Base-by-base conservation (phyloP, 2,888 invertebrate species). In the Microctonus aethiopoides region DNA sequence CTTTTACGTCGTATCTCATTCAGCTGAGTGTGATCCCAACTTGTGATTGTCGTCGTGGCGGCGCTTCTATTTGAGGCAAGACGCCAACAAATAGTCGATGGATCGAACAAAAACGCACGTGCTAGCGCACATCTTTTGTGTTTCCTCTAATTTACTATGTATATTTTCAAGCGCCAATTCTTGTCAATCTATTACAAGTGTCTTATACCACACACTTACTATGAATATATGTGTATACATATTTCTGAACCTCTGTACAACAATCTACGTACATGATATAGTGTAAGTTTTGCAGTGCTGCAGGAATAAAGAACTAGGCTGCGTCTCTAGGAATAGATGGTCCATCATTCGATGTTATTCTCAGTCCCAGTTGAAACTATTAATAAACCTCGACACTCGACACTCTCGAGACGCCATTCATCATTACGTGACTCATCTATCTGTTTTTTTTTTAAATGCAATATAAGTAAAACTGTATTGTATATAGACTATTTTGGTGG, bases 281-380 rank as follows among this genome's bases (percentile, higher is more conserved):
- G 20, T 20, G 34, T 32, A 32, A 6, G 59, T 20, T 46, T 46
- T 46, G 46, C 46, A 46, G 24, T 24, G 24, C 60, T 22, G 60
- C n/a, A 22, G 61, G 60, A 61, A 61, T 61, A 61, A 61, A 61
- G 60, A 61, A 61, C 60, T 61, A 41, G 60, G 60, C 60, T 61
- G 39, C 39, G 7, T 22, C 60, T 61, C 60, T 61, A 61, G 60
- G 60, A 61, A 61, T 61, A 61, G 60, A 61, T 61, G 60, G 39
- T 61, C 60, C 60, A 61, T 61, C 60, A 61, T 24, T 36, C 24
- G 24, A 24, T 26, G 32, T 61, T 61, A 61, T 61, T 61, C 60
- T 61, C 60, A 61, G 60, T 36, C 60, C 22, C 13, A 10, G 60
- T 39, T 22, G 39, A 4, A 39, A 9, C 60, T 61, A 61, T 39